Conservation (phyloP, 2,113 vertebrate genomes). For the Mobula hypostoma region DNA sequence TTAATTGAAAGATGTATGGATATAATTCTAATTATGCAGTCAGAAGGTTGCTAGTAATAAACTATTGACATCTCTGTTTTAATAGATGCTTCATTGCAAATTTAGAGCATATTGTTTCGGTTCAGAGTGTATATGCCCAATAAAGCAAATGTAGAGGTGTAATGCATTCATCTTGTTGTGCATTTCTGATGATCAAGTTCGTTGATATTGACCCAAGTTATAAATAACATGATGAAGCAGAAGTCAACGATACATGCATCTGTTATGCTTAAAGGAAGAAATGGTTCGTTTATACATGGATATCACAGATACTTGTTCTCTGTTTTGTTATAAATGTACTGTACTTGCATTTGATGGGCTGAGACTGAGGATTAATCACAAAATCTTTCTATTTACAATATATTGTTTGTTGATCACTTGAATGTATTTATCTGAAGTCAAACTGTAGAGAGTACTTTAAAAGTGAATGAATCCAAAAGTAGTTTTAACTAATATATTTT, state of each 20-base stretch:
- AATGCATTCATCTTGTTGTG: background rate
- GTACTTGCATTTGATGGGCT: conserved; percentile 4
- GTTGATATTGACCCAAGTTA: background rate
- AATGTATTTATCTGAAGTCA: background rate
- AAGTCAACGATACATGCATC: background rate
- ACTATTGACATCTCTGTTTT: conserved; percentile 7
- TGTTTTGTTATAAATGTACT: conserved; percentile 14
- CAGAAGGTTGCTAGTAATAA: conserved; percentile 25
- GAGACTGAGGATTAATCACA: background rate
- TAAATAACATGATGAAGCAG: too few relatives aligned
- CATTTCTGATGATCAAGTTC: background rate
- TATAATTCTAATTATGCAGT: background rate
- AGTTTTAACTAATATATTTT: background rate
- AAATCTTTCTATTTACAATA: conserved; percentile 12
- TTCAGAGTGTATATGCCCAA: conserved; percentile 1
- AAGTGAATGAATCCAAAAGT: background rate
- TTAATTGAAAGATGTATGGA: conserved; percentile 20
- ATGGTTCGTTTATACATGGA: background rate
- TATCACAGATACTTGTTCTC: background rate
- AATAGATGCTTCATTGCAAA: conserved; percentile 17
- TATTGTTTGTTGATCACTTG: background rate
- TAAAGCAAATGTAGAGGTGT: conserved; percentile 16
- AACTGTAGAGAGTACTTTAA: background rate
- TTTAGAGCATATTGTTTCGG: conserved; percentile 21
- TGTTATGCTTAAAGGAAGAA: too few relatives aligned